Conservation (phyloP, 2,888 invertebrate species). For the Coremacera marginata region DNA sequence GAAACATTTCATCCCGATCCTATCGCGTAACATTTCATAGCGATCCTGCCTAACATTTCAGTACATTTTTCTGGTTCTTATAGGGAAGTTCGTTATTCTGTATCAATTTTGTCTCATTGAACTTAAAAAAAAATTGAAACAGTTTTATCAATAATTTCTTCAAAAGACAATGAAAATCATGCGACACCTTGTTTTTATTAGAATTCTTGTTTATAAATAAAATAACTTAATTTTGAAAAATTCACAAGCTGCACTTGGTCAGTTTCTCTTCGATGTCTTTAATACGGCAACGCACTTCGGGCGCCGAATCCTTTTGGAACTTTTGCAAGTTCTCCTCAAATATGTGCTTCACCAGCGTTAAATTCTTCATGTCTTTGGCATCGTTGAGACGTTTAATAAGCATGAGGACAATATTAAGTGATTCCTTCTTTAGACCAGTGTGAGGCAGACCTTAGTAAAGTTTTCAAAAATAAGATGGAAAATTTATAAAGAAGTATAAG, state of each 20-base stretch:
- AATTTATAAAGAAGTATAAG: background rate
- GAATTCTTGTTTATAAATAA: background rate
- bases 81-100: too few relatives aligned
- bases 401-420: constrained; percentile 75
- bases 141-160: too few relatives aligned
- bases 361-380: constrained; percentile 66
- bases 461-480: background rate
- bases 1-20: too few relatives aligned
- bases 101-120: too few relatives aligned
- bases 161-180: too few relatives aligned
- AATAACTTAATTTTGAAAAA: background rate
- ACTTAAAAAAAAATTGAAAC: too few relatives aligned
- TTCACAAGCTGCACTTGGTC: constrained; percentile 51
- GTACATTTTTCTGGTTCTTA: too few relatives aligned
- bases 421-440: constrained; percentile 78
- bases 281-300: constrained; percentile 83
- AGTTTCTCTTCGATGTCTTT: constrained; percentile 74
- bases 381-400: constrained; percentile 74
- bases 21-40: too few relatives aligned
- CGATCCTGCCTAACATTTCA: too few relatives aligned
- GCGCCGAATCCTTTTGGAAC: constrained; percentile 79
- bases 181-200: too few relatives aligned
- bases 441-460: constrained; percentile 72
- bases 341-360: constrained; percentile 73
- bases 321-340: constrained; percentile 76